A percentile compares a stretch with the other conserved stretches of the same genome.
Conservation (phyloP, 2,113 vertebrate species). For the Australoheros scitulus region DNA sequence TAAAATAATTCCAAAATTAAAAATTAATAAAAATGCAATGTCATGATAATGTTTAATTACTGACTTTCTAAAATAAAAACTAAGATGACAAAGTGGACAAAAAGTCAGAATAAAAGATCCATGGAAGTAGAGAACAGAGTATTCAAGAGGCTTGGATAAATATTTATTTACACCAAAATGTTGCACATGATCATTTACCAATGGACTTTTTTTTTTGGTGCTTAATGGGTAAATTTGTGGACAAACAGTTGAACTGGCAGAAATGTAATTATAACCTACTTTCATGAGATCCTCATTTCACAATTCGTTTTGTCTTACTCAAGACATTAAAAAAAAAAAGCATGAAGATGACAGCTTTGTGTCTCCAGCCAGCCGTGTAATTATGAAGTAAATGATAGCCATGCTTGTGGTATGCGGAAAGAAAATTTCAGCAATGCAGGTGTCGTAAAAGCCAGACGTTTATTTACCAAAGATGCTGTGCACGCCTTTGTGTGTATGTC, state of each 20-base stretch:
- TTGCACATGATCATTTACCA: neutral
- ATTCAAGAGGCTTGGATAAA: neutral
- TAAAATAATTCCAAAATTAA: neutral
- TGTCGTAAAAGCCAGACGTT: constrained; percentile 18
- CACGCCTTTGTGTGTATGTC: neutral
- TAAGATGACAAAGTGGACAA: neutral
- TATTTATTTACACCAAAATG: neutral
- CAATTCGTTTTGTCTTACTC: constrained; percentile 23
- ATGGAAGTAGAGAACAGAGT: neutral
- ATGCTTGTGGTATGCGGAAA: constrained; percentile 24
- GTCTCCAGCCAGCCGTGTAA: constrained; percentile 55
- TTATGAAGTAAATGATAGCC: constrained; percentile 60
- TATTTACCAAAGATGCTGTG: constrained; percentile 17
- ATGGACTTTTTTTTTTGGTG: neutral
- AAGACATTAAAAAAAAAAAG: neutral
- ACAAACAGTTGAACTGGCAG: neutral
- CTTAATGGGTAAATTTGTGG: neutral
- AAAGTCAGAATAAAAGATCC: neutral
- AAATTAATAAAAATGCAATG: neutral
- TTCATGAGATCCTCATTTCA: neutral
- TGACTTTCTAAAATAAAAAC: neutral
- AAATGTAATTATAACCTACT: neutral
- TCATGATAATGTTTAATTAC: neutral
- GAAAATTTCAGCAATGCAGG: constrained; percentile 62
- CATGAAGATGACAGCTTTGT: constrained; percentile 40